Percentiles rank a stretch among this genome's conserved stretches.
Evolutionary conservation across 2,888 invertebrate genomes (phyloP).

Genomic region (Andrena bucephala): DNA sequence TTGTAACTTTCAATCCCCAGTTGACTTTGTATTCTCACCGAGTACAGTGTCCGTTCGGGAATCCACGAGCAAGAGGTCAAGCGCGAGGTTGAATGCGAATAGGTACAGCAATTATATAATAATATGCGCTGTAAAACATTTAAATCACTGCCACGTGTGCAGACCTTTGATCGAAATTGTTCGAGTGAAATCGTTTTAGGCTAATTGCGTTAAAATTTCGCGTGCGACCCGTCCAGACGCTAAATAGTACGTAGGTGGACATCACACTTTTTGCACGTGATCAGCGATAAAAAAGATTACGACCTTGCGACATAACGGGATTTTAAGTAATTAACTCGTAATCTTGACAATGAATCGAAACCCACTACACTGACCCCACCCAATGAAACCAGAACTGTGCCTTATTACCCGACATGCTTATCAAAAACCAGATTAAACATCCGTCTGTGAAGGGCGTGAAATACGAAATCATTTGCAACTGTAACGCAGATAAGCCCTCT

Average conservation of each 20-base stretch:
- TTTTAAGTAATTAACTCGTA: slow-evolving; percentile 40
- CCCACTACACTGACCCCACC: slow-evolving; percentile 15
- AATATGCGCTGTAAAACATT: neutral
- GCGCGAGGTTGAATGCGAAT: no score
- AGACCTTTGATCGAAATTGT: neutral
- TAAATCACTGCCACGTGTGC: neutral
- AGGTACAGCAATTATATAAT: no score
- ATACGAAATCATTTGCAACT: slow-evolving; percentile 45
- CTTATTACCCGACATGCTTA: slow-evolving; percentile 34
- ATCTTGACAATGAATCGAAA: slow-evolving; percentile 5
- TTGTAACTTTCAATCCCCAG: no score
- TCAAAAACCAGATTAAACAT: slow-evolving; percentile 32
- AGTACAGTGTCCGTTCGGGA: no score
- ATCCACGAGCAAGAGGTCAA: no score
- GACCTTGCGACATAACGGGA: neutral
- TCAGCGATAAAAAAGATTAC: neutral
- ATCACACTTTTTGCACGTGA: neutral
- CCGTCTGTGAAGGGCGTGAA: slow-evolving; percentile 25
- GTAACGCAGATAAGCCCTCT: slow-evolving; percentile 31
- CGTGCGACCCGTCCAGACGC: neutral
- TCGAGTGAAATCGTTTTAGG: neutral
- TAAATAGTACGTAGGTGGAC: neutral
- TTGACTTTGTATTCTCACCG: no score
- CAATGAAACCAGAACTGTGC: slow-evolving; percentile 19
- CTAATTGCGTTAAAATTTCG: neutral